Percentiles rank a stretch among this genome's conserved stretches.
Evolutionary conservation across 1,140 invertebrate species (phyloP).

Genomic region (Euborellia annulipes): DNA sequence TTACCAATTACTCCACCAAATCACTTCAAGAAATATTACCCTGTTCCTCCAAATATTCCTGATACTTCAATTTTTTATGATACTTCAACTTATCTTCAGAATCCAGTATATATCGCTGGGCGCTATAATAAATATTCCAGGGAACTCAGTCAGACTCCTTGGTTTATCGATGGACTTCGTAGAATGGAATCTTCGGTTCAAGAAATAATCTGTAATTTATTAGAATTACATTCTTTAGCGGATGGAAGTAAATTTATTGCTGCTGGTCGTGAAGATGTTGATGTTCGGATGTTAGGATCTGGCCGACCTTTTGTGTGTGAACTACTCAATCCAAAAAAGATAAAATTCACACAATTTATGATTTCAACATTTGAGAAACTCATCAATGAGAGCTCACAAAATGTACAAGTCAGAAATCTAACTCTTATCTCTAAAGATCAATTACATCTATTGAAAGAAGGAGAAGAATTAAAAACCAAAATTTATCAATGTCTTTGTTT

Average conservation of each 20-base stretch:
- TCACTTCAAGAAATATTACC: constrained; percentile 29
- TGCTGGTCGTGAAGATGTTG: constrained; percentile 89
- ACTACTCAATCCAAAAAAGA: constrained; percentile 48
- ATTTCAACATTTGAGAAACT: constrained; percentile 36
- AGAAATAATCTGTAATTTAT: constrained; percentile 60
- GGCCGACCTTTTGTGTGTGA: constrained; percentile 79
- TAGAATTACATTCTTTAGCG: constrained; percentile 34
- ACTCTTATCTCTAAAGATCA: constrained; percentile 50
- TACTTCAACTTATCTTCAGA: constrained; percentile 31
- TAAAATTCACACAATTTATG: constrained; percentile 32
- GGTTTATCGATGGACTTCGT: constrained; percentile 69
- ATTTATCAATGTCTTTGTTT: constrained; percentile 65
- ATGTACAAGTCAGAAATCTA: constrained; percentile 47
- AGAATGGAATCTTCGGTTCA: constrained; percentile 76
- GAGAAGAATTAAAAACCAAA: constrained; percentile 75
- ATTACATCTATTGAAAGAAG: constrained; percentile 58
- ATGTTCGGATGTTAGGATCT: constrained; percentile 71
- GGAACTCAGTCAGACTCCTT: constrained; percentile 81
- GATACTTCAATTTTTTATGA: constrained; percentile 24
- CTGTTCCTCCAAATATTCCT: constrained; percentile 29
- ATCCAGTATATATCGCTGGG: constrained; percentile 44
- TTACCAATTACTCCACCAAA: constrained; percentile 27
- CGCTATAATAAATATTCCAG: constrained; percentile 81
- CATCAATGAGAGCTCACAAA: constrained; percentile 41
- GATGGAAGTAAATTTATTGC: constrained; percentile 65